Base-by-base conservation (phyloP, 1,140 invertebrate species). In the Hermetia illucens region DNA sequence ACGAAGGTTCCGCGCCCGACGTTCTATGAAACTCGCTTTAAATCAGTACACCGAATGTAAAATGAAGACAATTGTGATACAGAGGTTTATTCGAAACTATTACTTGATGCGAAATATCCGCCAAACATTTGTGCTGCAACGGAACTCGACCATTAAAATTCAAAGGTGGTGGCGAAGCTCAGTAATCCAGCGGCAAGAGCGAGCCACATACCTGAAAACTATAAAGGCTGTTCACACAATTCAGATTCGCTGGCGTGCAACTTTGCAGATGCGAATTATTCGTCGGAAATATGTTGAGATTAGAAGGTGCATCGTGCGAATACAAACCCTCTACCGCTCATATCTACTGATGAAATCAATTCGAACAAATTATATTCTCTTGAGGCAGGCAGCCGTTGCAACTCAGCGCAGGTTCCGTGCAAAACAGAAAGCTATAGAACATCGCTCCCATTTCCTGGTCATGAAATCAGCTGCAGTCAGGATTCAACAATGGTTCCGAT, bases 341-440 rank as follows among this genome's bases (percentile, higher is more conserved):
- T 47, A 50, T 12, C 8, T 48, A n/a, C 18, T 36, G 2, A 52
- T 52, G 40, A 51, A 40, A 20, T 34, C 43, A 18, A 41, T 49
- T 5, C 46, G 48, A 1, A 20, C 6, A 2, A 21, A 49, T 4
- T 77, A 62, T 47, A 44, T 64, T 13, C 38, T 42, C 16, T 40
- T 65, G 15, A 58, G 60, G 4, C 13, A 44, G 10, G 53, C 62
- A 6, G 55, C 55, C 18, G 44, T 64, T 12, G 31, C 46, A 0
- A 44, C 78, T n/a, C 75, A 79, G 48, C 44, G 38, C 2, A 63
- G 58, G 39, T 77, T 59, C 49, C 65, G 62, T 42, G 61, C 62
- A 15, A 46, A 43, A 3, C 43, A 61, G 33, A 47, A 43, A 5
- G 40, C 52, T 33, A 52, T 62, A 32, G 33, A 19, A 17, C 36